These are phyloP conservation scores for Drosophila formosana DNA, from an alignment of 2,888 invertebrate species.

Conservation along the genomic window DNA sequence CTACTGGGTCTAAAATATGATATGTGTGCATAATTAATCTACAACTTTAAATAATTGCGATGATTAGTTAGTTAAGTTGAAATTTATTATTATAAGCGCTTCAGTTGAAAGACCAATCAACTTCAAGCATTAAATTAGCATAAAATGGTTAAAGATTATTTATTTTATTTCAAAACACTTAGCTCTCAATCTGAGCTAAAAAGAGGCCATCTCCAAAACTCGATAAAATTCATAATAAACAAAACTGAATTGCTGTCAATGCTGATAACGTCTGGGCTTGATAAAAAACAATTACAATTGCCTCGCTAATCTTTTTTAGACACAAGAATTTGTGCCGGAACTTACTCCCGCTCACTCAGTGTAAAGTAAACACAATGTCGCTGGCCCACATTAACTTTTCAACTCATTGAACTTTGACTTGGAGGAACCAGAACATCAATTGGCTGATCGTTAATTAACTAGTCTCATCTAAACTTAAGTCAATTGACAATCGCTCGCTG, in stretches of 20 bases:
- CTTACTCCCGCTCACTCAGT: slow-evolving; percentile 16
- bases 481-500: slow-evolving; percentile 58
- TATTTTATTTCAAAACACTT: neutral
- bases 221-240: neutral
- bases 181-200: neutral
- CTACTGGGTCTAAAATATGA: neutral
- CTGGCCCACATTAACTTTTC: slow-evolving; percentile 27
- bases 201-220: neutral
- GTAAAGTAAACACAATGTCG: slow-evolving; percentile 4
- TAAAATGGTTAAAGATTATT: neutral
- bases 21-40: neutral
- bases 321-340: slow-evolving; percentile 3
- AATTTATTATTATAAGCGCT: neutral
- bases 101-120: neutral
- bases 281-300: slow-evolving; percentile 1
- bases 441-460: slow-evolving; percentile 53
- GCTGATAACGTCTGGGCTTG: neutral
- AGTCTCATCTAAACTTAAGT: slow-evolving; percentile 48
- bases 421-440: slow-evolving; percentile 44
- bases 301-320: slow-evolving; percentile 1
- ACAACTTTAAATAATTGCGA: slow-evolving; percentile 1
- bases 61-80: slow-evolving; percentile 1
- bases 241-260: neutral
- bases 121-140: neutral
- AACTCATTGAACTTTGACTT: slow-evolving; percentile 45